A percentile compares a stretch with the other conserved stretches of the same genome.
Evolutionary conservation across 2,113 vertebrate genomes (phyloP).

Genomic region (Microtus oregoni): DNA sequence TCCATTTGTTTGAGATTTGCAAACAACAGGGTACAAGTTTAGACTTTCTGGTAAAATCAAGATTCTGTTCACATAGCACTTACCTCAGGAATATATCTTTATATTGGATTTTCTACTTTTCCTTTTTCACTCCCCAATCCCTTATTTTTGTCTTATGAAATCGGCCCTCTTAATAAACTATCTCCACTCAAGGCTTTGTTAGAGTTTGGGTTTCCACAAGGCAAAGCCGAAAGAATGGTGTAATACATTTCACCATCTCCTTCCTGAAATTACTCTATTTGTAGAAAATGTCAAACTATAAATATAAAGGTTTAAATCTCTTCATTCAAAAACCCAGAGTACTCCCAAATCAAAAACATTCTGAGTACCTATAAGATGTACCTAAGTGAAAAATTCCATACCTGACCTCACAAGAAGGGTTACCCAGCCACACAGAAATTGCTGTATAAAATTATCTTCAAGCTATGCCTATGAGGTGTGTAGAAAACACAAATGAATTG

Average conservation of each 20-base stretch:
- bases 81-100: not conserved
- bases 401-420: not conserved
- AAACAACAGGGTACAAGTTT: not conserved
- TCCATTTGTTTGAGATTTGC: not conserved
- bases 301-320: not conserved
- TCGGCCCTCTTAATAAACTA: not conserved
- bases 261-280: constrained; percentile 35
- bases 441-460: not conserved
- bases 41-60: not conserved
- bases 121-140: not conserved
- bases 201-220: not conserved
- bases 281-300: constrained; percentile 33
- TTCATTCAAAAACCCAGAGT: not conserved
- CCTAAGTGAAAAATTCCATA: not conserved
- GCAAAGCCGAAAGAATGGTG: not conserved
- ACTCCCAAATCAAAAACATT: not conserved
- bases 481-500: not conserved
- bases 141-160: not conserved
- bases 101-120: not conserved
- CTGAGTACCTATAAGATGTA: not conserved
- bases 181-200: not conserved
- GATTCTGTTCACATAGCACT: not conserved
- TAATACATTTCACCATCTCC: not conserved
- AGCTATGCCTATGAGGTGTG: not conserved
- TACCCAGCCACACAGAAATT: not conserved